Percentiles rank a stretch among this genome's conserved stretches.
These are phyloP conservation scores for Abrostola triplasia DNA, from an alignment of 2,888 invertebrate genomes.

Conservation along the genomic window DNA sequence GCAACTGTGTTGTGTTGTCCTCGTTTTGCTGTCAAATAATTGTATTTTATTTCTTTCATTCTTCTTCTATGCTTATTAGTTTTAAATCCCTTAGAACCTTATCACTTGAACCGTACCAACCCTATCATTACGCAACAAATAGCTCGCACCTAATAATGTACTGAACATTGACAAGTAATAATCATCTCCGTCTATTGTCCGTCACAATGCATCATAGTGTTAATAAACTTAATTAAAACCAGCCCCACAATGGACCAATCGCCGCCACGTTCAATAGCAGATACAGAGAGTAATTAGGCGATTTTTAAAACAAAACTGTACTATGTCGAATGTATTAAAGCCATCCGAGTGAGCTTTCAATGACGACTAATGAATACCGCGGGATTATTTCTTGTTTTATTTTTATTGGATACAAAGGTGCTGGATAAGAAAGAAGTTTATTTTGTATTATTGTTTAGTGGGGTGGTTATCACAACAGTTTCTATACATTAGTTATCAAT, in stretches of 20 bases:
- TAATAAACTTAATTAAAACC: conserved; percentile 59
- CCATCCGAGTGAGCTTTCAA: conserved; percentile 79
- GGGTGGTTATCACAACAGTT: too few relatives aligned
- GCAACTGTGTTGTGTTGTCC: too few relatives aligned
- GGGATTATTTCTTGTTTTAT: conserved; percentile 65
- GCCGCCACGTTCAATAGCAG: conserved; percentile 51
- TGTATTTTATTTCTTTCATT: too few relatives aligned
- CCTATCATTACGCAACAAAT: conserved; percentile 11
- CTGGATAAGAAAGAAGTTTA: conserved; percentile 49
- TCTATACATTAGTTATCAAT: too few relatives aligned
- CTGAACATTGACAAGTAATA: conserved; percentile 32
- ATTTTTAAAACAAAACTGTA: conserved; percentile 73
- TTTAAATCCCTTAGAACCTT: too few relatives aligned
- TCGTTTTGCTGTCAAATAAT: too few relatives aligned
- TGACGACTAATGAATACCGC: conserved; percentile 81
- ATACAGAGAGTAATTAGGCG: conserved; percentile 70
- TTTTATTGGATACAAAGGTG: conserved; percentile 30
- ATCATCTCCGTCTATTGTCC: conserved; percentile 42
- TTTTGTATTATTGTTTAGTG: too few relatives aligned
- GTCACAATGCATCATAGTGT: conserved; percentile 40
- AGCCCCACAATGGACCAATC: conserved; percentile 26
- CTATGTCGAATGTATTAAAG: conserved; percentile 70
- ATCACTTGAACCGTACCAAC: background rate
- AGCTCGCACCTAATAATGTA: conserved; percentile 20
- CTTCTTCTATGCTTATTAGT: too few relatives aligned